Conservation (phyloP, 1,140 invertebrate genomes). For the Pseudomyrmex cubaensis region DNA sequence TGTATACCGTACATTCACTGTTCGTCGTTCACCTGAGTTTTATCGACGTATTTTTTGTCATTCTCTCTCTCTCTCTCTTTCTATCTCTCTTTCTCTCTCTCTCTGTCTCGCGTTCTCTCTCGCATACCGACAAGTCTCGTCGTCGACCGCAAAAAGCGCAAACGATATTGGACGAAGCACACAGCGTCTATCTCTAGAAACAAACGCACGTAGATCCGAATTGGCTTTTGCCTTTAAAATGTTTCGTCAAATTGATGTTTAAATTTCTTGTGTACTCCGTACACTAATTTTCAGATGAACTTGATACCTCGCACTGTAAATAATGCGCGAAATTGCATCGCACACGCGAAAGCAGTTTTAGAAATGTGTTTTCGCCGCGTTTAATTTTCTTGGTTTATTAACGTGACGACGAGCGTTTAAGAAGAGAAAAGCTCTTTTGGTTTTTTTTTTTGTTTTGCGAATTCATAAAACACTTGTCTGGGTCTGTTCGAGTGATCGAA, state of each 20-base stretch:
- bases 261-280: no score
- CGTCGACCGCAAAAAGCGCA: not conserved
- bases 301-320: no score
- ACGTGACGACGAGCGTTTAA: no score
- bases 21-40: slow-evolving; percentile 69
- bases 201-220: not conserved
- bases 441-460: no score
- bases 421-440: no score
- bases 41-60: slow-evolving; percentile 62
- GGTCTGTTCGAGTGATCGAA: no score
- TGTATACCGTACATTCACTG: slow-evolving; percentile 73
- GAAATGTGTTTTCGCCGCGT: no score
- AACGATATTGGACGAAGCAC: not conserved
- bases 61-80: not conserved
- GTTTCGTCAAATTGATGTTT: not conserved
- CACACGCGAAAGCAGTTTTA: no score
- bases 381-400: no score
- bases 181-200: not conserved
- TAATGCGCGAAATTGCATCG: no score
- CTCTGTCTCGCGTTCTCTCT: not conserved
- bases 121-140: slow-evolving; percentile 44
- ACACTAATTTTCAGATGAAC: no score
- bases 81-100: not conserved
- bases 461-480: no score
- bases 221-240: not conserved